Evolutionary conservation across 2,888 invertebrate species (phyloP), one percentile per base, ranked within the genome.

Genomic region (Microplitis deprimator): DNA sequence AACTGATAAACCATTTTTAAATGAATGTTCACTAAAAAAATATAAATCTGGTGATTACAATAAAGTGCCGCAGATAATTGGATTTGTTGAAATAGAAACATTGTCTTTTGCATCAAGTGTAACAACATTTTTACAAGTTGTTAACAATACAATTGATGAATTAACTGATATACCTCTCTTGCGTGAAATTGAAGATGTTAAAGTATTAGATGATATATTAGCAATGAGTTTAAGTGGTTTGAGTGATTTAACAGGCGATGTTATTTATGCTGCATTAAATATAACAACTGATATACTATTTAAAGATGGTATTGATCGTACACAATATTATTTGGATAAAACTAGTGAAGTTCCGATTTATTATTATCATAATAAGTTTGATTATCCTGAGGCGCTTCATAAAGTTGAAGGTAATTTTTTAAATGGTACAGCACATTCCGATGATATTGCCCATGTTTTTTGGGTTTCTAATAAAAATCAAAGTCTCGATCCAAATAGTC

Each of bases 391-490:
- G 6, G 16, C 62, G 20, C 3, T 62, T 4, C 62, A 62, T 16
- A 62, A 20, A 62, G 20, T 62, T 17, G 62, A 16, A 17, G 62
- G 62, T 5, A 62, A 17, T 62, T 16, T 17, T 62, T 16, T 17
- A 7, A 20, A 62, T 62, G 62, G 62, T 6, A 17, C 17, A 17
- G 62, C 17, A 16, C 62, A 62, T 7, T 16, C 16, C 6, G 62
- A 62, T 8, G 62, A 62, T 16, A 62, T 62, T 7, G 62, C 62
- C n/a, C 62, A 62, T 20, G 2, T 62, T 62, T 62, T 62, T 62
- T 62, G 20, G 16, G 62, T 62, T 3, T 17, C 16, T 17, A 5
- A 62, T 20, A 62, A 17, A 17, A 17, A 62, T 62, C 62, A 62
- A 62, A 17, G 7, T 8, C 62, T 62, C n/a, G 17, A 62, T 62